phyloP scores from a whole-genome alignment of 2,113 vertebrate genomes.

The Poecilia latipinna region DNA sequence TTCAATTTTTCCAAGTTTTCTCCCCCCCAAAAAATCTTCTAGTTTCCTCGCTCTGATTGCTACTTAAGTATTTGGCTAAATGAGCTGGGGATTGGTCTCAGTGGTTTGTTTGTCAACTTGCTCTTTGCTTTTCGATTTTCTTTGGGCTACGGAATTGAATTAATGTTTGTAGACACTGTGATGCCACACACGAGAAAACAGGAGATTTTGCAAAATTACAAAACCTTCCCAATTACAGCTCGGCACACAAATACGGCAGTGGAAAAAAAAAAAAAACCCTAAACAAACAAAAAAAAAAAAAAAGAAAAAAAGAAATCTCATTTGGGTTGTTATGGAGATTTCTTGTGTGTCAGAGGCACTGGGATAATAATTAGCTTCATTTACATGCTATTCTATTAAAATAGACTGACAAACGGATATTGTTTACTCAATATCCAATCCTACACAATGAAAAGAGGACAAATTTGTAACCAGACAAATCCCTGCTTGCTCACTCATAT shows the following conservation, averaged over 20 bases:
- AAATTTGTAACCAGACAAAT: constrained; percentile 54
- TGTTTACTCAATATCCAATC: constrained; percentile 55
- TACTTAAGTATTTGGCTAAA: constrained; percentile 83
- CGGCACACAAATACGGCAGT: constrained; percentile 68
- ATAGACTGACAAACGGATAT: constrained; percentile 68
- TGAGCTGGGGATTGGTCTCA: constrained; percentile 73
- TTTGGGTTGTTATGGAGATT: constrained; percentile 58
- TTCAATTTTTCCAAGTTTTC: constrained; percentile 65
- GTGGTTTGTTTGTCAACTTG: constrained; percentile 82
- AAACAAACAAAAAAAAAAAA: too few species aligned
- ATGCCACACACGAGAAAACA: constrained; percentile 78
- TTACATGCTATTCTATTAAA: constrained; percentile 73
- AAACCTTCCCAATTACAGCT: constrained; percentile 79
- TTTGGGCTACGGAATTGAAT: constrained; percentile 83
- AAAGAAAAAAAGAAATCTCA: constrained; percentile 12
- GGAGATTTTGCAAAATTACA: constrained; percentile 79
- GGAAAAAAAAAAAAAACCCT: background rate
- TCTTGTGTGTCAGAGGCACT: constrained; percentile 60
- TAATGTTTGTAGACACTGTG: constrained; percentile 80
- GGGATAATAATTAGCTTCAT: constrained; percentile 74
- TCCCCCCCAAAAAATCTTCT: constrained; percentile 3
- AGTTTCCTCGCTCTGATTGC: constrained; percentile 77
- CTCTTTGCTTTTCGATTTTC: constrained; percentile 81
- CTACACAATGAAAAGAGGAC: constrained; percentile 7
- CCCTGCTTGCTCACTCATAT: constrained; percentile 43